A percentile compares a stretch with the other conserved stretches of the same genome.
Evolutionary conservation across 2,113 vertebrate species (phyloP).

Genomic region (Actinemys pallida): DNA sequence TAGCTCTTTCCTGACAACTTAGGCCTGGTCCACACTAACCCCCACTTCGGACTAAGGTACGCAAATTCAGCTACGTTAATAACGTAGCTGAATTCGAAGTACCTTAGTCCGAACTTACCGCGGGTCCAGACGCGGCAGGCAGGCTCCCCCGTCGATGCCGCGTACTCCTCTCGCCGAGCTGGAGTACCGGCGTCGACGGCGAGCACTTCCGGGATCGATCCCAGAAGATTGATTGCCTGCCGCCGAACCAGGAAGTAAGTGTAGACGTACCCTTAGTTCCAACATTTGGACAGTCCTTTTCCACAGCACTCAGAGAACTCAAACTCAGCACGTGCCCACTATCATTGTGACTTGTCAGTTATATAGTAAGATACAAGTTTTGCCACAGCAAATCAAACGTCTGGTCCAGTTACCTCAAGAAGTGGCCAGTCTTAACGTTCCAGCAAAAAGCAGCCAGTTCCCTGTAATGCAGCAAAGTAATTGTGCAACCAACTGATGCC

Average conservation of each 20-base stretch:
- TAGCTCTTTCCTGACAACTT: not conserved
- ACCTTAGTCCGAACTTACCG: too few species aligned
- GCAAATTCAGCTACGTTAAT: too few species aligned
- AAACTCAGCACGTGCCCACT: not conserved
- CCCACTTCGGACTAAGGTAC: too few species aligned
- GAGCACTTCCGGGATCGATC: too few species aligned
- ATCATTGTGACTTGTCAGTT: not conserved
- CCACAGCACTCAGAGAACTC: not conserved
- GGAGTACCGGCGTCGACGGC: too few species aligned
- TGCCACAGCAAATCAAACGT: not conserved
- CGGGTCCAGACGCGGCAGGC: too few species aligned
- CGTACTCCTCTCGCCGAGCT: too few species aligned
- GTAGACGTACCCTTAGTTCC: not conserved
- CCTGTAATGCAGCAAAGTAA: accelerated
- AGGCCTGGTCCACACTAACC: too few species aligned
- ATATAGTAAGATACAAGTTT: not conserved
- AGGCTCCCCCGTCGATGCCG: too few species aligned
- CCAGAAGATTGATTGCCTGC: too few species aligned
- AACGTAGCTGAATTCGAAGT: too few species aligned
- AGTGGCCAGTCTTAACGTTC: not conserved
- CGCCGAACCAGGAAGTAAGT: too few species aligned
- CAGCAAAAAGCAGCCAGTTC: accelerated
- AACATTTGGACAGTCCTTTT: not conserved
- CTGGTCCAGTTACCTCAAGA: not conserved
- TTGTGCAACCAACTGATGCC: not conserved